Base-by-base conservation (phyloP, 1,140 invertebrate genomes). In the Rhagoletis pomonella region DNA sequence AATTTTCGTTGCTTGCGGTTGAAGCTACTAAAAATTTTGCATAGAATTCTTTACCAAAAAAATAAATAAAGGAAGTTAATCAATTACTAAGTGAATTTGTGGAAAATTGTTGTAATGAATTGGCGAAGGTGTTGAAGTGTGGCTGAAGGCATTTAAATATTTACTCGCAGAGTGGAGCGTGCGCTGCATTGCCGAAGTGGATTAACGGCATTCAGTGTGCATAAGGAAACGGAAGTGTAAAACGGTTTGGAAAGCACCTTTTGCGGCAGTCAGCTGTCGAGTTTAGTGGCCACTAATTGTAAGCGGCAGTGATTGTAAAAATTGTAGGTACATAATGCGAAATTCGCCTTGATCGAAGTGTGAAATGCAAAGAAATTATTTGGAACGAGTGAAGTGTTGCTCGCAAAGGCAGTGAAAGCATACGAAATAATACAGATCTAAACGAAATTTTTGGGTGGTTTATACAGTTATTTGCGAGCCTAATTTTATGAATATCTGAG, bases 221-320 rank as follows among this genome's bases (percentile, higher is more conserved):
- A 47, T 14, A n/a, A 39, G 64, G 29, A 67, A 67, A 67, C 64
- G 64, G 64, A 67, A 67, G 64, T 67, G 73, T 0, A 55, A 47
- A 50, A 81, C 73, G 73, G 5, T 81, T 55, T 81, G 73, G n/a
- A 81, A 50, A 55, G 47, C 47, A 6, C 6, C 44, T 9, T 14
- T n/a, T 55, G 47, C 73, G 47, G 47, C 44, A 58, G 73, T 81
- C 73, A 81, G 73, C 73, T 81, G 73, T 47, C 73, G 44, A 50
- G 42, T 50, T 73, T 19, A 17, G 14, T 81, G 17, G 73, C 1
- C 44, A 73, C 44, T 44, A 55, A 7, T 7, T 47, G 47, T 81
- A 12, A 7, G 60, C 12, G 17, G 12, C 12, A 62, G 60, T 14
- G 60, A 62, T 62, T 62, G 12, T 62, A 14, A 62, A 62, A 62